Base-by-base conservation (phyloP, 2,113 vertebrate genomes). In the Rallus limicola region DNA sequence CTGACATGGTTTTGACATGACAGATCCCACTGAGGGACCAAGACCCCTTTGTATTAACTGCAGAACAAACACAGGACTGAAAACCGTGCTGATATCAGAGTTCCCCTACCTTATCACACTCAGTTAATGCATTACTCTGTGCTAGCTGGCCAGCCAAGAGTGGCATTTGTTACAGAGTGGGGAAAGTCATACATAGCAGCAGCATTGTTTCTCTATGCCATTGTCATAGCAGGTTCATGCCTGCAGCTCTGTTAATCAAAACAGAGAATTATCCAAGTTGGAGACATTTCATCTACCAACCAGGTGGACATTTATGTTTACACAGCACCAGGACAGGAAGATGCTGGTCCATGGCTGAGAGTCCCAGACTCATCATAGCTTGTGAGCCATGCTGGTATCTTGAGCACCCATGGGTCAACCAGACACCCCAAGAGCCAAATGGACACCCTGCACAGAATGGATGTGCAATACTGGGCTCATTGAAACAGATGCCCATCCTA, bases 1-100 rank as follows among this genome's bases (percentile, higher is more conserved):
- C 52, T 85, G 85, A 88, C 87, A 67, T 88, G 80, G 81, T 85
- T 87, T 92, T 94, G 93, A 90, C 82, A 81, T 16, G n/a, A 53
- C 68, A 90, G 34, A 59, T 52, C 90, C 79, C 77, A 93, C 55
- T 2, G 4, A 84, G 79, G 90, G 72, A 94, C 88, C 90, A 88
- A 82, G 93, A 94, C 80, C 64, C 48, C 91, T 89, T 96, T 95
- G 88, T 93, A 76, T 85, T 95, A 36, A 70, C 44, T 77, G 38
- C 86, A 92, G 88, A 94, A 84, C 93, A 96, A 96, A 96, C 85
- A 92, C 42, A 71, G 88, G 60, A 34, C 85, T 93, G 92, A 84
- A 83, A 94, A 84, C 6, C 56, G 81, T 90, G 88, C 86, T 25
- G 9, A 46, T 96, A 86, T 96, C n/a, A 0, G 86, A 64, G 50